Percentiles rank a stretch among this genome's conserved stretches.
These are phyloP conservation scores for Geophilus truncorum DNA, from an alignment of 2,888 invertebrate species.

Conservation along the genomic window DNA sequence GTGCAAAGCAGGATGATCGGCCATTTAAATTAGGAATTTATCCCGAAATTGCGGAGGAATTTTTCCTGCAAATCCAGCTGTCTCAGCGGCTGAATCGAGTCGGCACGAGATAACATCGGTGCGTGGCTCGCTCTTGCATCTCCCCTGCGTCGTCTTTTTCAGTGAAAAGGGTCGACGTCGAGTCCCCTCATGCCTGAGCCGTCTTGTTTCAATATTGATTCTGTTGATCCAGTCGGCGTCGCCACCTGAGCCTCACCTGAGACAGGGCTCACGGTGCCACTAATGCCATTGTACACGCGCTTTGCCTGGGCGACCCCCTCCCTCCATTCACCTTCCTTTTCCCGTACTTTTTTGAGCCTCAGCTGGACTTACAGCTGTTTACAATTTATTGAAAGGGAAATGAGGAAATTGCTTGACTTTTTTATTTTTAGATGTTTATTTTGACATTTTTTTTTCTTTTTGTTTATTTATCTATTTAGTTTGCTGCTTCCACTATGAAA, in stretches of 20 bases:
- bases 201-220: conserved; percentile 29
- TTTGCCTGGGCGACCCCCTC: background rate
- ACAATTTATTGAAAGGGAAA: background rate
- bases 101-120: conserved; percentile 8
- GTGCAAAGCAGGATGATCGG: background rate
- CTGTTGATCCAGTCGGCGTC: conserved; percentile 1
- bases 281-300: conserved; percentile 28
- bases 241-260: background rate
- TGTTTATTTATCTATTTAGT: background rate
- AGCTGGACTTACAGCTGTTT: background rate
- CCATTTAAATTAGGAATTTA: conserved; percentile 30
- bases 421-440: background rate
- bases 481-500: background rate
- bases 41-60: background rate
- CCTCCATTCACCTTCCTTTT: too few species aligned
- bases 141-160: background rate
- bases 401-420: background rate
- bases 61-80: background rate
- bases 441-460: background rate
- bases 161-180: background rate
- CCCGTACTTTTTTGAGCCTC: background rate
- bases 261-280: background rate
- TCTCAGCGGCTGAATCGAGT: background rate
- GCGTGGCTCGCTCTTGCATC: background rate
- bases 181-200: background rate